Percentiles rank a stretch among this genome's conserved stretches.
Evolutionary conservation across 92 coral and sea anemone species (phyloP).

Genomic region (Phenganax subtilis): DNA sequence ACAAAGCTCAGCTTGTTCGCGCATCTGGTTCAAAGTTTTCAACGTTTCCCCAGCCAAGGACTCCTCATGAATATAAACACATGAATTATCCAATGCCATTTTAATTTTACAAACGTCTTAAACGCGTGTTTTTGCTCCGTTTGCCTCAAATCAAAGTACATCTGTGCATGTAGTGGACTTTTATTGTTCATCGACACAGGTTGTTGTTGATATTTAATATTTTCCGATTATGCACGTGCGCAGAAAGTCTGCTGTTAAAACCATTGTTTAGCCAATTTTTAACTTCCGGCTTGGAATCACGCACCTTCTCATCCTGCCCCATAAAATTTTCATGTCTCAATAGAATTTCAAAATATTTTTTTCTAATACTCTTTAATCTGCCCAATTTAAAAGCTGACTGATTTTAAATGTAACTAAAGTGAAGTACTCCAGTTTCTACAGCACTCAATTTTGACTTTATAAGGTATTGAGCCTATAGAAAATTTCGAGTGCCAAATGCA

Average conservation of each 20-base stretch:
- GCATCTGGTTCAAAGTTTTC: constrained; percentile 74
- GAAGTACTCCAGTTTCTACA: neutral
- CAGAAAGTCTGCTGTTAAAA: neutral
- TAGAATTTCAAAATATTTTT: neutral
- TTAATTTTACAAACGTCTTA: constrained; percentile 20
- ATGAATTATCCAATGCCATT: constrained; percentile 66
- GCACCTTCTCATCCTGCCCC: too few relatives aligned
- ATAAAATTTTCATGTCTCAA: too few relatives aligned
- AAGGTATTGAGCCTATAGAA: neutral
- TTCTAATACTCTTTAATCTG: neutral
- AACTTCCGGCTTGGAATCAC: constrained; percentile 1
- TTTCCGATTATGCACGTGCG: neutral
- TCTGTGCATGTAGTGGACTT: constrained; percentile 9
- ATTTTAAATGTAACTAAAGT: neutral
- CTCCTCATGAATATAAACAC: constrained; percentile 63
- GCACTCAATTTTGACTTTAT: neutral
- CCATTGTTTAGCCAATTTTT: neutral
- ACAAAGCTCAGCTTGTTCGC: constrained; percentile 71
- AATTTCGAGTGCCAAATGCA: neutral
- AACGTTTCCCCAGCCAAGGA: constrained; percentile 75
- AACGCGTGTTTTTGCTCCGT: neutral
- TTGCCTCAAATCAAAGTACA: constrained; percentile 14
- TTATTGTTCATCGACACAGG: neutral
- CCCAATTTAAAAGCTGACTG: neutral
- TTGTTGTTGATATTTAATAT: constrained; percentile 12